These are phyloP conservation scores for Athalia cordata DNA, from an alignment of 2,888 invertebrate genomes.

Conservation along the genomic window DNA sequence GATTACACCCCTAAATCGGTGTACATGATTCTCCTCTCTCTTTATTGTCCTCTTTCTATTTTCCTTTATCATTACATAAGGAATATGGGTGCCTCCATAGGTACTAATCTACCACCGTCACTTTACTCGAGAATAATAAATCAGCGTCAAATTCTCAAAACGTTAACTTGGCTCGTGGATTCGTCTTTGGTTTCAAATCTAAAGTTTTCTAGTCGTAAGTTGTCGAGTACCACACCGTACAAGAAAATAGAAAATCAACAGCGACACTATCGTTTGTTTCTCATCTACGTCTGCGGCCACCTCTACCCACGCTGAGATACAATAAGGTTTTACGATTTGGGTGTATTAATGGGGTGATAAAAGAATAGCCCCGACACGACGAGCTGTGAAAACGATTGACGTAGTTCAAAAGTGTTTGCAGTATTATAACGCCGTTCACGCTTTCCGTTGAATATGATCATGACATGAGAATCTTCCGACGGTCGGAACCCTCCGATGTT, in stretches of 20 bases:
- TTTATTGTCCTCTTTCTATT: background rate
- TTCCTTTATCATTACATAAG: background rate
- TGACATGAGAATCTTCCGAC: constrained; percentile 24
- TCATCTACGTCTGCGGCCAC: background rate
- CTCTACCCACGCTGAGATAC: constrained; percentile 34
- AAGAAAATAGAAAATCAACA: constrained; percentile 30
- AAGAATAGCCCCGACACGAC: constrained; percentile 7
- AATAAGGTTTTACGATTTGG: constrained; percentile 38
- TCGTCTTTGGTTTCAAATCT: constrained; percentile 35
- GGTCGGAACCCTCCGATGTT: constrained; percentile 6
- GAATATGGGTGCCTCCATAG: background rate
- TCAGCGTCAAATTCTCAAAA: constrained; percentile 24
- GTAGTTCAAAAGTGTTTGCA: constrained; percentile 17
- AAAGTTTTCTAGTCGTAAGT: constrained; percentile 27
- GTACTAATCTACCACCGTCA: background rate
- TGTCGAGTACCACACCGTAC: background rate
- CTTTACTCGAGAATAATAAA: constrained; percentile 11
- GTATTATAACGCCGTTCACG: constrained; percentile 14
- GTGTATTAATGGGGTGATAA: constrained; percentile 37
- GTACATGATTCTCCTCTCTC: background rate
- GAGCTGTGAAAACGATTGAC: constrained; percentile 34
- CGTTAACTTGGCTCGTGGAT: constrained; percentile 37
- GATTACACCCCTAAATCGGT: background rate
- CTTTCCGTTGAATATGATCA: constrained; percentile 9
- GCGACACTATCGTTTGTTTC: background rate